Base-by-base conservation (phyloP, 2,888 invertebrate species). In the Epistrophe grossulariae region DNA sequence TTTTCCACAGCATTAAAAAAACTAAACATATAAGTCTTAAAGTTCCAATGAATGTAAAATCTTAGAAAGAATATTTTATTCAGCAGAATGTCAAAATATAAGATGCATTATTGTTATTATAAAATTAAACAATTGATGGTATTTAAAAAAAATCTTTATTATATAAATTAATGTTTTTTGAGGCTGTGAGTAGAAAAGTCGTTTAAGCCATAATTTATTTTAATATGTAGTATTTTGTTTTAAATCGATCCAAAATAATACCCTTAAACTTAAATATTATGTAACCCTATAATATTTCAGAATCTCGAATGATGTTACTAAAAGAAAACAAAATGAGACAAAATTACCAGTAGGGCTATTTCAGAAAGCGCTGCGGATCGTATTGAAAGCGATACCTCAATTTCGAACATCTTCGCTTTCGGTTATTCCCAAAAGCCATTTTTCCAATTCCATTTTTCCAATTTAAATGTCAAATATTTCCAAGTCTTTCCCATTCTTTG, bases 1-100 rank as follows among this genome's bases (percentile, higher is more conserved):
- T 80, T 84, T 84, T 84, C 77, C 80, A 84, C 71, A 80, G 19
- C 76, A 68, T 72, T 71, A 50, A 77, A 64, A 48, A 10, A n/a
- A n/a, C n/a, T 40, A 43, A 62, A 24, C 24, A 17, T 17, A 60
- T 38, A 28, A 28, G 45, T 79, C 48, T 43, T 57, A 57, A 43
- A 31, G 64, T 71, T 45, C 66, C 79, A 84, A 77, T 80, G 72
- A 77, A 80, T 72, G 11, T 55, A 40, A 38, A 52, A 70, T 50
- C 40, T 48, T 48, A 66, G 17, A 66, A 31, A 9, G 19, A 35
- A 62, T 57, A 57, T 50, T 79, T 78, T 74, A 38, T 71, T 81
- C 82, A 70, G 79, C 73, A 78, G 50, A 17, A 85, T 78, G 60
- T 70, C 40, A 73, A 80, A 84, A 80, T 43, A 45, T 62, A 66